Conservation (phyloP, 2,113 vertebrate genomes). For the Ceyx cyanopectus region DNA sequence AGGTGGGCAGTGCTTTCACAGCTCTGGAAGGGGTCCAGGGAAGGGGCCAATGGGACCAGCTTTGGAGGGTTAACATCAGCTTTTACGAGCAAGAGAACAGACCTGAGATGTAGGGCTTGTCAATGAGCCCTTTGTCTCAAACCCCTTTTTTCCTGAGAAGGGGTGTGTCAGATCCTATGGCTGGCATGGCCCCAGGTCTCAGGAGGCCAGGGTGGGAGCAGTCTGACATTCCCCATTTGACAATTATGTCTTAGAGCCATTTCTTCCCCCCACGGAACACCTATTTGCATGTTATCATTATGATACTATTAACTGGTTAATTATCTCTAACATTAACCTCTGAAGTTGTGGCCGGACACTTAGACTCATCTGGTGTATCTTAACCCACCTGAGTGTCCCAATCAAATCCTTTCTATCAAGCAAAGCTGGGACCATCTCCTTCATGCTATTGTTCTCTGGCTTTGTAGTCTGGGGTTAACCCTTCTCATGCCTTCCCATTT, state of each 20-base stretch:
- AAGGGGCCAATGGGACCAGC: not conserved
- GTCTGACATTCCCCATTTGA: slow-evolving; percentile 18
- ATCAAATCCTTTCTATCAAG: not conserved
- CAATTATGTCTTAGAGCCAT: not conserved
- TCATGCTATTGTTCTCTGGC: not conserved
- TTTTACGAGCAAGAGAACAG: not conserved
- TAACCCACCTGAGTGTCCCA: not conserved
- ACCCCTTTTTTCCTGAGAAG: not conserved
- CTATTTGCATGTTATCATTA: not conserved
- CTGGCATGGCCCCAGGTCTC: not conserved
- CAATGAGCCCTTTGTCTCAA: not conserved
- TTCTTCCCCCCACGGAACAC: not conserved
- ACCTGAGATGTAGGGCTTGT: not conserved
- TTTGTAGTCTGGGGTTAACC: not conserved
- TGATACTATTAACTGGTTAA: not conserved
- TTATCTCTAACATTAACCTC: not conserved
- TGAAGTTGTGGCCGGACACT: not conserved
- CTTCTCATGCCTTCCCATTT: not conserved
- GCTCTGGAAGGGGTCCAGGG: not conserved
- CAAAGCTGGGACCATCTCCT: not conserved
- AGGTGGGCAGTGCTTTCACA: not conserved
- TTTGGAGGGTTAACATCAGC: not conserved
- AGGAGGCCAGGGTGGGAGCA: not conserved
- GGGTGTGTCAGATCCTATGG: not conserved
- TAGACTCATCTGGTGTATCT: not conserved